These are phyloP conservation scores for Ctenicera cuprea DNA, from an alignment of 2,888 invertebrate genomes.

Conservation along the genomic window DNA sequence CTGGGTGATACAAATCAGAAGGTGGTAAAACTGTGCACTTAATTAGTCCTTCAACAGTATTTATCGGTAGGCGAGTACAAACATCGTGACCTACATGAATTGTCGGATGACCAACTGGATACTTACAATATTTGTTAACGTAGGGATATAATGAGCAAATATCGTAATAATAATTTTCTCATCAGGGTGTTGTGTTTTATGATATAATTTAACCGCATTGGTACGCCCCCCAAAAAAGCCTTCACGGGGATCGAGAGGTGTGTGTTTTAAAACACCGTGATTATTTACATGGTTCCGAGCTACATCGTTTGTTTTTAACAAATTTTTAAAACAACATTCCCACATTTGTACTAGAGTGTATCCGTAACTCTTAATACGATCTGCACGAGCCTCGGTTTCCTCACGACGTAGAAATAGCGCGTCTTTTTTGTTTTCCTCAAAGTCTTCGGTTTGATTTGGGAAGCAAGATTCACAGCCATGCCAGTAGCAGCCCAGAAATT, in stretches of 20 bases:
- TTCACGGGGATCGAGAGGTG: too few species aligned
- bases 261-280: too few species aligned
- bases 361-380: not conserved
- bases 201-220: too few species aligned
- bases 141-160: conserved; percentile 63
- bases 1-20: conserved; percentile 22
- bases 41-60: too few species aligned
- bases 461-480: conserved; percentile 1
- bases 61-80: conserved; percentile 49
- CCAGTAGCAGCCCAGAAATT: not conserved
- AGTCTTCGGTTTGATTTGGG: not conserved
- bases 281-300: too few species aligned
- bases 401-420: not conserved
- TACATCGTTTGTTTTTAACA: too few species aligned
- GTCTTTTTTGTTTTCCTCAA: not conserved
- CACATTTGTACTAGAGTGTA: not conserved
- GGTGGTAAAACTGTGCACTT: conserved; percentile 35
- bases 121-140: conserved; percentile 60
- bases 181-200: too few species aligned
- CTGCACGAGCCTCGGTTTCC: not conserved
- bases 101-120: conserved; percentile 62
- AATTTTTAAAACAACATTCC: conserved; percentile 6
- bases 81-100: conserved; percentile 53
- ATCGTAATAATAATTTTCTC: too few species aligned
- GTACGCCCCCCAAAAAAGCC: too few species aligned